Conservation (phyloP, 2,113 vertebrate genomes). For the Sceloporus tristichus region DNA sequence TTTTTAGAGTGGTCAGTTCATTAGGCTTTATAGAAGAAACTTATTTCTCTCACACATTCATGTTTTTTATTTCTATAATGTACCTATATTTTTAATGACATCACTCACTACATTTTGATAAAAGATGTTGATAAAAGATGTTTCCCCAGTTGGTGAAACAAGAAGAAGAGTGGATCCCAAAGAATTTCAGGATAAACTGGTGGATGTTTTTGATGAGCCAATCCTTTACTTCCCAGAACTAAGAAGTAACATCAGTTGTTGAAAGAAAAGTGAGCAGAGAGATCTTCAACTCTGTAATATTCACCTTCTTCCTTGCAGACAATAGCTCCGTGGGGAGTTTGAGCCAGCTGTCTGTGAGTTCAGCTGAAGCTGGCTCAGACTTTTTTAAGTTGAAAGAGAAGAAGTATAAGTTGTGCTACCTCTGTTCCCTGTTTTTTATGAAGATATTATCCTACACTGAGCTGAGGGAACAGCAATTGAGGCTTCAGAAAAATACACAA, state of each 20-base stretch:
- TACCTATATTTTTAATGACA: neutral
- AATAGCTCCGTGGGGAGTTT: conserved; percentile 28
- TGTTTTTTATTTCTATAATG: neutral
- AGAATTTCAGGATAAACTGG: neutral
- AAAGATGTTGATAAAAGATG: neutral
- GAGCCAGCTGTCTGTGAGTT: conserved; percentile 9
- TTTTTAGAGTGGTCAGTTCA: conserved; percentile 60
- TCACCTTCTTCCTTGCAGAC: conserved; percentile 14
- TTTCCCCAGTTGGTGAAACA: neutral
- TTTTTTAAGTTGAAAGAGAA: neutral
- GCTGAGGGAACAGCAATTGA: neutral
- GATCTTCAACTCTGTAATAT: neutral
- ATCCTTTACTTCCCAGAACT: neutral
- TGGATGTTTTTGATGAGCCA: neutral
- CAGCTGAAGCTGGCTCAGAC: neutral
- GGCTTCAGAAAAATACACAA: neutral
- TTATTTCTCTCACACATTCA: neutral
- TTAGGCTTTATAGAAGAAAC: conserved; percentile 31
- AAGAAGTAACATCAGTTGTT: neutral
- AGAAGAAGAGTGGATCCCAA: neutral
- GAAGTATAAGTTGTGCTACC: neutral
- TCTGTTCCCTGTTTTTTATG: neutral
- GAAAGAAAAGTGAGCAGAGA: neutral
- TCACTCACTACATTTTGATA: neutral
- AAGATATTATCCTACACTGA: neutral